Evolutionary conservation across 2,797 vertebrate species (phyloP).

Genomic region (Myotis planiceps): DNA sequence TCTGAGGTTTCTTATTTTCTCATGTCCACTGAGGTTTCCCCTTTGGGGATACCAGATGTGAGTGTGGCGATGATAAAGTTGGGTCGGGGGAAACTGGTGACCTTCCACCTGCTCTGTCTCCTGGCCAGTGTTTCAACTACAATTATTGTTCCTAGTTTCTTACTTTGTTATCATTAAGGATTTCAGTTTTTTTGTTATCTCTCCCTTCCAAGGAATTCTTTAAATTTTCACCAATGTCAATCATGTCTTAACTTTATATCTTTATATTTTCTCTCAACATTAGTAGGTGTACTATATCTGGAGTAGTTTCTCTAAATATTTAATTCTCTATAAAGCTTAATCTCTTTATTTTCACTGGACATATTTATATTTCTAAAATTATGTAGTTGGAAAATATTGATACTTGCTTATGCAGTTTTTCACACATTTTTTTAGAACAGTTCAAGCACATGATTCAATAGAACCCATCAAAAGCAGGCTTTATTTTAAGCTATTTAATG

Average conservation of each 20-base stretch:
- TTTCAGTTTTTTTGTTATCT: neutral
- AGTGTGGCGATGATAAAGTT: neutral
- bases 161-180: neutral
- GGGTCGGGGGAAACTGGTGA: neutral
- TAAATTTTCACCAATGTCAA: neutral
- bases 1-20: neutral
- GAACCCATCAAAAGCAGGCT: neutral
- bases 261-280: neutral
- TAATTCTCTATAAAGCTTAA: neutral
- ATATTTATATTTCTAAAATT: neutral
- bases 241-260: neutral
- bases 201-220: neutral
- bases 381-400: neutral
- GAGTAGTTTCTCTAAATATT: neutral
- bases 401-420: neutral
- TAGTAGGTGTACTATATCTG: neutral
- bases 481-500: neutral
- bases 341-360: neutral
- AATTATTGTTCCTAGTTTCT: neutral
- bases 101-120: accelerated
- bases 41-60: neutral
- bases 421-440: neutral
- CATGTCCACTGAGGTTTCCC: neutral
- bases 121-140: neutral
- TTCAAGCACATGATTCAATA: neutral